Conservation (phyloP, 2,888 invertebrate genomes). For the Erpobdella octoculata region DNA sequence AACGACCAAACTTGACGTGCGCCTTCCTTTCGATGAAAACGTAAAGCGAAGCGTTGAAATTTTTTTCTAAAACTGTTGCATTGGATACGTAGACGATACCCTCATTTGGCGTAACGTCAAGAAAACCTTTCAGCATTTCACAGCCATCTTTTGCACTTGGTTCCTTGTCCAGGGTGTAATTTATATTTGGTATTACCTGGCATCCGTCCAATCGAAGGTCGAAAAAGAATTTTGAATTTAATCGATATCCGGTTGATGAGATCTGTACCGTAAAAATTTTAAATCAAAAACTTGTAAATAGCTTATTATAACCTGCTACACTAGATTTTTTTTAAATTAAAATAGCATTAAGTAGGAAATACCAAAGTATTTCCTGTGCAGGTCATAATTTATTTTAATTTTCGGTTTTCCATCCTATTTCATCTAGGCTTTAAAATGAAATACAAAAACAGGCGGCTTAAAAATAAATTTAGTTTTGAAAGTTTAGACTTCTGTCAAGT, state of each 20-base stretch:
- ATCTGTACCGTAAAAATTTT: no score
- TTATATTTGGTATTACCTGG: not conserved
- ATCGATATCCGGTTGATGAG: not conserved
- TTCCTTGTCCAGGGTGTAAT: not conserved
- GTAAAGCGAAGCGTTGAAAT: not conserved
- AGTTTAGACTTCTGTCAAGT: no score
- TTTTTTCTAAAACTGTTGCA: not conserved
- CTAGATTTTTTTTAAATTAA: no score
- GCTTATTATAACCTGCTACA: no score
- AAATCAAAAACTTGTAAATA: no score
- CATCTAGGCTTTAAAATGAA: no score
- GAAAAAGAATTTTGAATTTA: not conserved
- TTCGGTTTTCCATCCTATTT: no score
- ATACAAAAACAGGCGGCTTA: no score
- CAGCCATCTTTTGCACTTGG: not conserved
- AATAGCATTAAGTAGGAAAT: no score
- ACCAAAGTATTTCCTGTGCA: no score
- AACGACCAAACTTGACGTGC: not conserved
- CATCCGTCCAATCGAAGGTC: not conserved
- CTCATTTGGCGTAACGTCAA: conserved; percentile 28
- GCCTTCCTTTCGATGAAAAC: not conserved
- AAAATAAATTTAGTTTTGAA: no score
- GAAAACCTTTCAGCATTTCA: not conserved
- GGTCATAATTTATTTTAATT: no score
- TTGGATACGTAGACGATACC: conserved; percentile 29